Conservation (phyloP, 2,888 invertebrate genomes). For the Campoplex capitator region DNA sequence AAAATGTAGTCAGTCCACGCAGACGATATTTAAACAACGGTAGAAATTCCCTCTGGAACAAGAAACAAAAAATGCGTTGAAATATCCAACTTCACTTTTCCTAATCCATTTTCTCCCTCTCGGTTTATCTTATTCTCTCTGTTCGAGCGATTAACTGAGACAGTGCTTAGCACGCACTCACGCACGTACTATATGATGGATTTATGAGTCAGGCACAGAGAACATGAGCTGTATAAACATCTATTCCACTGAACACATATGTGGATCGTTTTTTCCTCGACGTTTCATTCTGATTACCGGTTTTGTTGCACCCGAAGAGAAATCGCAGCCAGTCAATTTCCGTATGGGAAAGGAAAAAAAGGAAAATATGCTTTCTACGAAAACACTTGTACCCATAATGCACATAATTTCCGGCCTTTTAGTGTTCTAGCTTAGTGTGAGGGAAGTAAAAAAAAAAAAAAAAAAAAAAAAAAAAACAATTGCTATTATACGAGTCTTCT, state of each 20-base stretch:
- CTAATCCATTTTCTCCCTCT: slow-evolving; percentile 21
- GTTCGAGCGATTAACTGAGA: slow-evolving; percentile 31
- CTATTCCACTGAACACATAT: not conserved
- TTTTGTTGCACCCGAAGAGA: slow-evolving; percentile 9
- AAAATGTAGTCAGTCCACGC: slow-evolving; percentile 2
- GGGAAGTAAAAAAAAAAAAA: slow-evolving; percentile 25
- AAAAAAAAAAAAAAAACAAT: slow-evolving; percentile 33
- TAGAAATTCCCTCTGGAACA: not conserved
- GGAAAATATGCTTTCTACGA: slow-evolving; percentile 4
- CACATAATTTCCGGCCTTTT: slow-evolving; percentile 34
- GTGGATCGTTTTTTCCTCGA: slow-evolving; percentile 26
- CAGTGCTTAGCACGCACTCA: slow-evolving; percentile 35
- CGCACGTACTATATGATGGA: slow-evolving; percentile 13
- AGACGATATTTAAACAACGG: slow-evolving; percentile 42
- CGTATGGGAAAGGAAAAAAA: not conserved
- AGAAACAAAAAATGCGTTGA: not conserved
- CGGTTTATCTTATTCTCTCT: slow-evolving; percentile 1
- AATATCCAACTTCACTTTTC: slow-evolving; percentile 37
- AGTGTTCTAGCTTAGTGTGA: slow-evolving; percentile 9
- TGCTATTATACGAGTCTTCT: not conserved
- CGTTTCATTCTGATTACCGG: slow-evolving; percentile 21
- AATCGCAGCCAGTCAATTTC: slow-evolving; percentile 32
- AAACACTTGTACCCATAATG: slow-evolving; percentile 25
- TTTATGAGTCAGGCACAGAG: slow-evolving; percentile 20
- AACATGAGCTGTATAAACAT: not conserved